Evolutionary conservation across 2,888 invertebrate genomes (phyloP), one percentile per base, ranked within the genome.

Genomic region (Crocallis elinguaria): DNA sequence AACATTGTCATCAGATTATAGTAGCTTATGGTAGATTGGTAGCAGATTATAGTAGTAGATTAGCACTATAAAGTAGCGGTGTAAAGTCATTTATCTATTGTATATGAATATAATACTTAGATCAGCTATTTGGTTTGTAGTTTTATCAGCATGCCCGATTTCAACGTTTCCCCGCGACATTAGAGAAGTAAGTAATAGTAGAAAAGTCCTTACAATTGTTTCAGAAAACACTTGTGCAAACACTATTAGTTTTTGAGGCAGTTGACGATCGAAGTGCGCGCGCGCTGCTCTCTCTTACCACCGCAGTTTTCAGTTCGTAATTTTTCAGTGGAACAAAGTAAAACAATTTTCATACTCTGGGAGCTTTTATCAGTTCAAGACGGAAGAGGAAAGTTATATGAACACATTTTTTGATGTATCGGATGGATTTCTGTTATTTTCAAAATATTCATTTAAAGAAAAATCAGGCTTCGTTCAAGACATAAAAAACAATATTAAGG

Each of bases 161-260:
- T 46, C 33, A 32, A 57, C 60, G 55, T 64, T 61, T 58, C 53
- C 45, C 84, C 43, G 76, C 80, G 60, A 80, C 89, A 87, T 87
- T 66, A 81, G 79, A 81, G 77, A 80, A 77, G 82, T 80, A 83
- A 84, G 81, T 82, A 84, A 86, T 86, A 86, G 86, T 88, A 89
- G 88, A 87, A 89, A 90, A 88, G 82, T 87, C 81, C 82, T 87
- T 76, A 85, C 86, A 85, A 89, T 89, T 80, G 88, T 89, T 89
- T 84, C 84, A 79, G 84, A 86, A 85, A 88, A 87, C 90, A 90
- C 86, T 89, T 90, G 90, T 76, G 78, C 82, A 88, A 83, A 88
- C 83, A 85, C 64, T 73, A 82, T 75, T 77, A 78, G 82, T 79
- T 80, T 78, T 71, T 67, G 75, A 75, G 76, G 80, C 80, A 79